Evolutionary conservation across 2,113 vertebrate genomes (phyloP), one percentile per base, ranked within the genome.

Genomic region (Salvelinus alpinus): DNA sequence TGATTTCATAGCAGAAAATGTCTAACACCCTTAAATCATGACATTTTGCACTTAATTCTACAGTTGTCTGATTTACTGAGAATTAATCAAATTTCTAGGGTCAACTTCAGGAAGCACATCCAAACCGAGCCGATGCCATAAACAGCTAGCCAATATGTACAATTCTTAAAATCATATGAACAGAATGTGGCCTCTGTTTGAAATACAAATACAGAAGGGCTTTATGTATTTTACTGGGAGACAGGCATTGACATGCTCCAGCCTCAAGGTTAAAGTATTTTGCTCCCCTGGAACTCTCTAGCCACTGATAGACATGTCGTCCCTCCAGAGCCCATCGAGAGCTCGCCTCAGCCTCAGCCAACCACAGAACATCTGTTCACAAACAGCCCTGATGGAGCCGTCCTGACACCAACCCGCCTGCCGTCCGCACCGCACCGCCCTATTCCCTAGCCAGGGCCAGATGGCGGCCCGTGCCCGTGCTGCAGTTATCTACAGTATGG

Each of bases 291-390:
- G 85, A 88, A 85, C 84, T 84, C 86, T 88, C 79, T 84, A 90
- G 91, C 91, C 87, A 87, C 94, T 95, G 96, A 97, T 96, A 95
- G 96, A 97, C 97, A 95, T 93, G 92, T 94, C 93, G 91, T 91
- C 96, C 95, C 97, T 96, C 96, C 92, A 94, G 97, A 97, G 96
- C 89, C 90, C 90, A 93, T 94, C 94, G 92, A 93, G 94, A 93
- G 95, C 91, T 89, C 51, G 51, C 51, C 51, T 54, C 51, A 16
- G 51, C 51, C 51, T 54, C 16, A 94, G 95, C 95, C 95, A 95
- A 95, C 95, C 95, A 90, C 95, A 81, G 94, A 99, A 99, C 98
- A 99, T 99, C 98, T 99, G 98, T 96, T 99, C 96, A 93, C 94
- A 96, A 97, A 96, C 95, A 96, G 95, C 93, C 96, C 95, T 96